Conservation (phyloP, 2,113 vertebrate genomes). For the Neodon shergylaensis region DNA sequence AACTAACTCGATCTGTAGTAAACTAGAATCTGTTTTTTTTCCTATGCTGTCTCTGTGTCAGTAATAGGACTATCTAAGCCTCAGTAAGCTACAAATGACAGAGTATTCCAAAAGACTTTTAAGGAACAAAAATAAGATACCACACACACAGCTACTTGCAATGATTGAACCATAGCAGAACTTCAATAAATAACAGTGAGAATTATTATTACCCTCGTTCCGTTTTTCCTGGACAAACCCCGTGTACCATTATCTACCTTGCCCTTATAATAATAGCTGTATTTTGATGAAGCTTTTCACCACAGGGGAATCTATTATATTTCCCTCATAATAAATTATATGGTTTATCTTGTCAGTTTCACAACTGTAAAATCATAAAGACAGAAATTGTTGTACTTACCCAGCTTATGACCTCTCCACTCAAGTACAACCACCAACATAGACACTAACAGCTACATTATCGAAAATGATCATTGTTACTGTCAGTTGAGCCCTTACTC, state of each 20-base stretch:
- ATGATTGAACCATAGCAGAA: background rate
- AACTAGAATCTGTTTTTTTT: background rate
- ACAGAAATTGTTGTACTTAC: background rate
- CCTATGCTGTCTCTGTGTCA: background rate
- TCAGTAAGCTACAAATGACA: conserved; percentile 19
- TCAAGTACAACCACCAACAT: background rate
- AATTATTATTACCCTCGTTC: background rate
- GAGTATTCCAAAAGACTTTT: background rate
- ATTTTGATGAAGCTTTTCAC: background rate
- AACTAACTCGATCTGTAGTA: background rate
- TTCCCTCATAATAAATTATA: background rate
- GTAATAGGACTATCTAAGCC: background rate
- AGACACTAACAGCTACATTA: background rate
- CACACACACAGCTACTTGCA: background rate
- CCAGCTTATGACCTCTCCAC: no score
- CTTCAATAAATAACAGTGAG: background rate
- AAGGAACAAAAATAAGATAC: background rate
- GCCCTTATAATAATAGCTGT: background rate
- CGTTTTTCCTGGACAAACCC: background rate
- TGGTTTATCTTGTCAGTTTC: background rate
- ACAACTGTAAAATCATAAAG: background rate
- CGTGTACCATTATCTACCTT: background rate
- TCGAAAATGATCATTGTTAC: background rate
- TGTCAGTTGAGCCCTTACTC: background rate
- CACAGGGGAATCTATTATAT: background rate